A percentile compares a stretch with the other conserved stretches of the same genome.
Evolutionary conservation across 2,888 invertebrate genomes (phyloP).

Genomic region (Bombyx huttoni): DNA sequence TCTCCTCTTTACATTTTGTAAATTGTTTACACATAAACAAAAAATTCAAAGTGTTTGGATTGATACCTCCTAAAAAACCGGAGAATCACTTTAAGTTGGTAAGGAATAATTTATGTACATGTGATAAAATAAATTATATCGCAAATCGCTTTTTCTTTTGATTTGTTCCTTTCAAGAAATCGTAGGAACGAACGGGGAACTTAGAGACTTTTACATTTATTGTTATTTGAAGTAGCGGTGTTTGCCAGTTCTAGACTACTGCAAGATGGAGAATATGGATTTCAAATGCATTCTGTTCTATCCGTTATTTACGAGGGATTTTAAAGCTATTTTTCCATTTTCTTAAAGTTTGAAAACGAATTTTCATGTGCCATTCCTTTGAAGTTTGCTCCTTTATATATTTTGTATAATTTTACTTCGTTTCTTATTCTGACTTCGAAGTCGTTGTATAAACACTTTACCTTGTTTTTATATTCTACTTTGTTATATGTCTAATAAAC

Average conservation of each 20-base stretch:
- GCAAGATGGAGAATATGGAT: constrained; percentile 17
- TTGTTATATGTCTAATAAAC: no score
- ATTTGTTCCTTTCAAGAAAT: constrained; percentile 8
- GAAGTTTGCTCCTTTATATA: neutral
- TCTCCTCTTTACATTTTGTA: no score
- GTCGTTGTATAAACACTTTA: no score
- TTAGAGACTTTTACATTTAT: constrained; percentile 29
- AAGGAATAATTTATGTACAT: no score
- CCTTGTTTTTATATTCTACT: no score
- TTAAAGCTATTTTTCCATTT: constrained; percentile 10
- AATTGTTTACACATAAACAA: no score
- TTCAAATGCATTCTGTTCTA: constrained; percentile 17
- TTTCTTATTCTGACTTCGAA: no score
- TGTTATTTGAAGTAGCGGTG: constrained; percentile 26
- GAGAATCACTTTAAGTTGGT: no score
- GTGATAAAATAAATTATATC: neutral
- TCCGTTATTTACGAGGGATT: constrained; percentile 16
- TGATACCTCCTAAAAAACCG: no score
- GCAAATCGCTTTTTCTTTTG: constrained; percentile 6
- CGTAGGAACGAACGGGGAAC: constrained; percentile 7
- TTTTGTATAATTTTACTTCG: no score
- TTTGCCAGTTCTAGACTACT: constrained; percentile 16
- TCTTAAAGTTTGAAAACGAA: neutral
- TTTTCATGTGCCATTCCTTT: neutral
- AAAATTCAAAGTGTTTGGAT: no score